phyloP scores from a whole-genome alignment of 2,888 invertebrate species.

The Drosophila dives region DNA sequence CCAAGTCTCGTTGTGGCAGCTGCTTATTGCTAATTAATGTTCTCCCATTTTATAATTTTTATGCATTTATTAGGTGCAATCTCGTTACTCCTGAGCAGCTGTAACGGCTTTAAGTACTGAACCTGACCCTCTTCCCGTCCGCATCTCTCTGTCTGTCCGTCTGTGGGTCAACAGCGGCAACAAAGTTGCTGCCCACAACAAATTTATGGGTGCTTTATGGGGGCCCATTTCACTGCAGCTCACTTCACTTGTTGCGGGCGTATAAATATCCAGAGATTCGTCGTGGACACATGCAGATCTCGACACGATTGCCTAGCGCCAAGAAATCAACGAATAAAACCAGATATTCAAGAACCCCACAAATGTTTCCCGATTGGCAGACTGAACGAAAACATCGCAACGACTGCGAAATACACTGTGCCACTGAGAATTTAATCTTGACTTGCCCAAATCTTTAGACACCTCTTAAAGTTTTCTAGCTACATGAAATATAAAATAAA shows the following conservation, averaged over 20 bases:
- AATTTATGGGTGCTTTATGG: slow-evolving; percentile 64
- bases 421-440: background rate
- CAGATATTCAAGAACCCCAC: background rate
- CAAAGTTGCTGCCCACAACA: slow-evolving; percentile 66
- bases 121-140: background rate
- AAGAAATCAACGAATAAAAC: slow-evolving; percentile 15
- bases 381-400: background rate
- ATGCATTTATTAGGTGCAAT: slow-evolving; percentile 67
- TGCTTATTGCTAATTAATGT: slow-evolving; percentile 63
- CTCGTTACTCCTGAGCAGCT: slow-evolving; percentile 54
- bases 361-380: background rate
- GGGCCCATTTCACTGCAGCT: slow-evolving; percentile 33
- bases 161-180: slow-evolving; percentile 31
- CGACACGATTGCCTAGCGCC: slow-evolving; percentile 40
- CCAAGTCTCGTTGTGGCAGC: slow-evolving; percentile 47
- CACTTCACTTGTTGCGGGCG: slow-evolving; percentile 39
- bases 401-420: background rate
- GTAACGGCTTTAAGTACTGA: slow-evolving; percentile 56
- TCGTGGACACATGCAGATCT: slow-evolving; percentile 25
- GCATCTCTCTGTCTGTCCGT: background rate
- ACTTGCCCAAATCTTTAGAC: background rate
- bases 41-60: slow-evolving; percentile 38
- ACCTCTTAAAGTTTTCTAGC: background rate
- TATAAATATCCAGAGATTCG: slow-evolving; percentile 39
- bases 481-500: background rate